Conservation (phyloP, 2,113 vertebrate genomes). For the Camelus bactrianus region DNA sequence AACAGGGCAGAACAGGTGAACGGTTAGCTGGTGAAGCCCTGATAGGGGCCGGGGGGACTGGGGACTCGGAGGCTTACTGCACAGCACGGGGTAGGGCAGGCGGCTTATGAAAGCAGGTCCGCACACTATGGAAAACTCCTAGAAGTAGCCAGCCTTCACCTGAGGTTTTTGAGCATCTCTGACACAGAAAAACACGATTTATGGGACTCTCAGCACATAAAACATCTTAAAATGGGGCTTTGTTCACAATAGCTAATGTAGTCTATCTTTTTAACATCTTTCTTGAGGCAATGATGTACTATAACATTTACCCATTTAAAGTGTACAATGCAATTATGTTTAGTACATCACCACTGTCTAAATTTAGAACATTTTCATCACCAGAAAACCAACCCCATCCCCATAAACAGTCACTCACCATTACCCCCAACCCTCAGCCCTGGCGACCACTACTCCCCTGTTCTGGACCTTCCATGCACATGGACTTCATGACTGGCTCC, state of each 20-base stretch:
- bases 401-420: background rate
- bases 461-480: background rate
- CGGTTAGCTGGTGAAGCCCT: accelerated
- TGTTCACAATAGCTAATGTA: background rate
- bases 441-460: background rate
- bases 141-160: background rate
- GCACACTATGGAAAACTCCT: background rate
- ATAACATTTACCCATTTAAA: conserved; percentile 47
- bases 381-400: background rate
- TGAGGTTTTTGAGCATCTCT: conserved; percentile 6
- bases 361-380: background rate
- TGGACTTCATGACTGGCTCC: background rate
- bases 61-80: background rate
- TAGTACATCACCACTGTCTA: background rate
- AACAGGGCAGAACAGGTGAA: background rate
- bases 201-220: conserved; percentile 50
- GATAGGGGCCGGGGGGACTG: no score
- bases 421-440: background rate
- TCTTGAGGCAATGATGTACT: conserved; percentile 7
- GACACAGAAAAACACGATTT: conserved; percentile 26
- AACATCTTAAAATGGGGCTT: conserved; percentile 47
- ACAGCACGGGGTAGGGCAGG: background rate
- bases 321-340: background rate
- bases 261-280: conserved; percentile 56
- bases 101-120: background rate